Percentiles rank a stretch among this genome's conserved stretches.
phyloP scores from a whole-genome alignment of 2,888 invertebrate genomes.

The Anticlea derivata region DNA sequence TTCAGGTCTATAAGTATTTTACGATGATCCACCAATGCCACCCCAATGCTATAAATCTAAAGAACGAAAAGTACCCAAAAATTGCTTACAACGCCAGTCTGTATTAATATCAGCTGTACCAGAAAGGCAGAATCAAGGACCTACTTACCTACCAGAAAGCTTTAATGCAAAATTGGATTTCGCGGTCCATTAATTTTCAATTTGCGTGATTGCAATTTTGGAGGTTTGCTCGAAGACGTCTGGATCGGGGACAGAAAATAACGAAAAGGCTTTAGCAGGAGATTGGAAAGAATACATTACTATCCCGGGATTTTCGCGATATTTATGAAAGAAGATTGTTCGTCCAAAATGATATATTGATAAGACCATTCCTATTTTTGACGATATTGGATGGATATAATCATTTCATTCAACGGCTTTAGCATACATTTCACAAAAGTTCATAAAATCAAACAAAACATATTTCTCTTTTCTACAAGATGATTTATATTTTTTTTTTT shows the following conservation, averaged over 20 bases:
- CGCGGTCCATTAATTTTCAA: constrained; percentile 82
- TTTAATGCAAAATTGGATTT: constrained; percentile 81
- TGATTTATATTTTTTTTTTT: too few relatives aligned
- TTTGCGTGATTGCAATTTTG: constrained; percentile 82
- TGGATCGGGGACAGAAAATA: constrained; percentile 70
- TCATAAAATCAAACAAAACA: too few relatives aligned
- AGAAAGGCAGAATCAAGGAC: constrained; percentile 51
- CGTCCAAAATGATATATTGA: constrained; percentile 21
- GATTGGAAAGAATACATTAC: constrained; percentile 72
- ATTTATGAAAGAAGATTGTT: constrained; percentile 27
- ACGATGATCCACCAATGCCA: neutral
- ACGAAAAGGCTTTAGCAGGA: constrained; percentile 69
- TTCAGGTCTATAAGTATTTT: neutral
- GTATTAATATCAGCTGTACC: constrained; percentile 43
- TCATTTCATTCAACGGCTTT: too few relatives aligned
- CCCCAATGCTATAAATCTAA: constrained; percentile 7
- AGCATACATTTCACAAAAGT: too few relatives aligned
- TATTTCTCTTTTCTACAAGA: too few relatives aligned
- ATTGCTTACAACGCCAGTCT: constrained; percentile 26
- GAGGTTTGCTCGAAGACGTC: constrained; percentile 77
- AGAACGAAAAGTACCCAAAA: constrained; percentile 22
- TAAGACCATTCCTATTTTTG: constrained; percentile 20
- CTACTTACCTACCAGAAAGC: constrained; percentile 68
- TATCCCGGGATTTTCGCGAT: constrained; percentile 33
- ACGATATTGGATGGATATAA: constrained; percentile 13